These are phyloP conservation scores for Amphiprion percula DNA, from an alignment of 2,113 vertebrate genomes.

Conservation along the genomic window DNA sequence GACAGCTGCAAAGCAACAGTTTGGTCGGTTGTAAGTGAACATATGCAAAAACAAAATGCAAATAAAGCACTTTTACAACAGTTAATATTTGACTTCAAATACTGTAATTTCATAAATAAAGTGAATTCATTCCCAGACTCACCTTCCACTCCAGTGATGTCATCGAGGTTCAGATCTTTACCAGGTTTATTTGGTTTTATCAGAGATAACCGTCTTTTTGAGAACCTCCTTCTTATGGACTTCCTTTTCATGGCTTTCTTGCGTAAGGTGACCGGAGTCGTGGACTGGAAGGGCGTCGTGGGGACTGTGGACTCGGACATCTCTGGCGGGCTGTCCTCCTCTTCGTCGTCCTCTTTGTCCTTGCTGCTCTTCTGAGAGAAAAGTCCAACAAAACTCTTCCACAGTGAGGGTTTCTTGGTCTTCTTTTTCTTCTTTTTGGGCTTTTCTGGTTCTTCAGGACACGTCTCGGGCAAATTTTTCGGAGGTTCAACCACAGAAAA, in stretches of 20 bases:
- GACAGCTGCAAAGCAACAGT: constrained; percentile 64
- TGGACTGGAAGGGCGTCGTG: constrained; percentile 36
- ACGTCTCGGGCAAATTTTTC: background rate
- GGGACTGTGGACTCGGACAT: background rate
- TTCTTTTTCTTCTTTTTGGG: constrained; percentile 62
- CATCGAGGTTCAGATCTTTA: constrained; percentile 28
- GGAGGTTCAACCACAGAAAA: background rate
- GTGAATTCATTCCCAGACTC: background rate
- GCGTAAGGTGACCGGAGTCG: background rate
- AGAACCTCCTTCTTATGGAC: constrained; percentile 63
- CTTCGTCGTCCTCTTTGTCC: constrained; percentile 86
- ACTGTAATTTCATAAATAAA: background rate
- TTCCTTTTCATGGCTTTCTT: constrained; percentile 59
- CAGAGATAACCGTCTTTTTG: constrained; percentile 71
- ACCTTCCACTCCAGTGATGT: constrained; percentile 72
- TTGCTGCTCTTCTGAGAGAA: constrained; percentile 81
- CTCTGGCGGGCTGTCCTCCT: constrained; percentile 35
- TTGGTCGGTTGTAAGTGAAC: background rate
- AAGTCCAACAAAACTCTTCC: constrained; percentile 84
- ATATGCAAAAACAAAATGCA: background rate
- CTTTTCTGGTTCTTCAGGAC: constrained; percentile 24
- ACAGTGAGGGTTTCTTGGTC: constrained; percentile 77
- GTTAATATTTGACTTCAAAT: background rate
- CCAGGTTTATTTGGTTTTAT: constrained; percentile 52
- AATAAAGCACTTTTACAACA: background rate